A percentile compares a stretch with the other conserved stretches of the same genome.
These are phyloP conservation scores for Limulus polyphemus DNA, from an alignment of 2,888 invertebrate genomes.

Conservation along the genomic window DNA sequence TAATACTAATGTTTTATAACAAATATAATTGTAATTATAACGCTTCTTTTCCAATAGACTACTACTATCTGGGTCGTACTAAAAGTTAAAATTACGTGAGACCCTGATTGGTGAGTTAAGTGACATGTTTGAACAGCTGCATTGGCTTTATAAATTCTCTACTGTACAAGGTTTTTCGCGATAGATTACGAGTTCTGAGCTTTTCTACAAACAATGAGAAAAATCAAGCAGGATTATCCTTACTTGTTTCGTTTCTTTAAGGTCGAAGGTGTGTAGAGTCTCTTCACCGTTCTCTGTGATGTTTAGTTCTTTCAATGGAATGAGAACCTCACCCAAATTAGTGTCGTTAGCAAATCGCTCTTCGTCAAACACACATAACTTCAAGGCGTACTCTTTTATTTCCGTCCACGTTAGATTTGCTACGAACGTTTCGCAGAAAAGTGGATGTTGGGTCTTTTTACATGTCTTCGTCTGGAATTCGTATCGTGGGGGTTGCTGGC, in stretches of 20 bases:
- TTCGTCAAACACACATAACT: slow-evolving; percentile 39
- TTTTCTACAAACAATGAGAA: too few relatives aligned
- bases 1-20: too few relatives aligned
- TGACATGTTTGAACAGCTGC: too few relatives aligned
- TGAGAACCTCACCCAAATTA: slow-evolving; percentile 38
- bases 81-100: too few relatives aligned
- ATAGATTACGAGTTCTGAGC: too few relatives aligned
- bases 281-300: background rate
- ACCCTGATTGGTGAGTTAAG: too few relatives aligned
- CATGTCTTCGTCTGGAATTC: slow-evolving; percentile 22
- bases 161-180: too few relatives aligned
- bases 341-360: slow-evolving; percentile 42
- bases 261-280: background rate
- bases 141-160: too few relatives aligned
- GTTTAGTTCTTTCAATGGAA: slow-evolving; percentile 37
- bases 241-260: slow-evolving; percentile 2
- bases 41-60: too few relatives aligned
- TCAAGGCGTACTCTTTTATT: slow-evolving; percentile 39
- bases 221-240: background rate
- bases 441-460: slow-evolving; percentile 35
- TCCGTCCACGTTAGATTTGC: slow-evolving; percentile 36
- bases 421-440: slow-evolving; percentile 39
- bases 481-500: slow-evolving; percentile 2
- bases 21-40: too few relatives aligned
- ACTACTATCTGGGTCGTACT: too few relatives aligned